Base-by-base conservation (phyloP, 2,797 vertebrate genomes). In the Hippopotamyrus pictus region DNA sequence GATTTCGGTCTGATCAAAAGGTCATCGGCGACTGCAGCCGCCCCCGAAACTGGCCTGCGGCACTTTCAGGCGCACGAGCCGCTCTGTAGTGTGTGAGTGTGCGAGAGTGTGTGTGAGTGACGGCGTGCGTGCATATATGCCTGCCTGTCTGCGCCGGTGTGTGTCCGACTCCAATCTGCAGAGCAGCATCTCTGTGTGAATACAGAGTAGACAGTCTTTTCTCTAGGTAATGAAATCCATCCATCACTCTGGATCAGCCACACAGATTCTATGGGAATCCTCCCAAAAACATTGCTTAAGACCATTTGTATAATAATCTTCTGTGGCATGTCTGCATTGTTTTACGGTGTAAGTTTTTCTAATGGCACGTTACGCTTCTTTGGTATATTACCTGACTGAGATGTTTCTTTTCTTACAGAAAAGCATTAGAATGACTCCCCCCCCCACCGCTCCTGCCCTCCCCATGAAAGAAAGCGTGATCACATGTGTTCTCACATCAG, bases 221-320 rank as follows among this genome's bases (percentile, higher is more conserved):
- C 73, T 79, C 50, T 51, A 50, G 83, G 83, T 50, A 85, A 85
- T 85, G 46, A 85, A 51, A 48, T 85, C 83, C 83, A 85, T 85
- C 83, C 46, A 85, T 85, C 44, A 85, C 22, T 46, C 83, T 85
- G 83, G 44, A 85, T 50, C 22, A 48, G 46, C 48, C 17, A 25
- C 46, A 25, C 83, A 85, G 46, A 51, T 14, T 25, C 11, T n/a
- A 25, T 22, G 46, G 37, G 73, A 79, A 41, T 37, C 73, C 12
- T 79, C 50, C 46, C 83, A 85, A 85, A 51, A 85, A 53, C 4
- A 50, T 53, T 85, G 22, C 50, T 85, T 50, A 85, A 85, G 25
- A 85, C 48, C 22, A 85, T 85, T 85, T 85, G 22, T 85, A 50
- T 85, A 85, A 50, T 53, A 85, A 14, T 50, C 46, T 85, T 29